Evolutionary conservation across 2,113 vertebrate species (phyloP), one percentile per base, ranked within the genome.

Genomic region (Ibidorhyncha struthersii): DNA sequence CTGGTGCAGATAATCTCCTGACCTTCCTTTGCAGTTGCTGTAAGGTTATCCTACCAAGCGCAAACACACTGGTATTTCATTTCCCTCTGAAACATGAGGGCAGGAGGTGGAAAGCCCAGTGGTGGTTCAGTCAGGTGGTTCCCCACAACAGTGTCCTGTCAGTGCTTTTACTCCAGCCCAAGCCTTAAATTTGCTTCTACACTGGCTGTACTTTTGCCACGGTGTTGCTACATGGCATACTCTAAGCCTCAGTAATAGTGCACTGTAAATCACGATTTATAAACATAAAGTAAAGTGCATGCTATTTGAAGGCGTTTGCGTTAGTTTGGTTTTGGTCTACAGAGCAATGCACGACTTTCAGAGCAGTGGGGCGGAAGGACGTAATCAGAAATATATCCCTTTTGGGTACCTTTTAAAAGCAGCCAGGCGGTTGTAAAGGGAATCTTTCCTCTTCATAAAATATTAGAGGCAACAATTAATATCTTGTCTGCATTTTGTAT

Each of bases 391-490:
- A 95, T 88, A 79, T 29, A 40, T 76, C 20, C 59, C 93, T 77
- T 97, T 90, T 47, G 69, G 67, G 67, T 82, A 40, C n/a, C 65
- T 79, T 87, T 87, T 79, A 61, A 86, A 56, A 83, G 69, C 55
- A 91, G 23, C 72, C 86, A 76, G 47, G 77, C 8, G 3, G 21
- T 59, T 91, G 50, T 91, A 95, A 96, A 95, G 50, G 73, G 74
- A 95, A 79, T 59, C 63, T 91, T 95, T 86, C 84, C 73, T 91
- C 49, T 92, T 87, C 86, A 65, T 93, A 92, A 95, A 96, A 77
- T 94, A 96, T 91, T 83, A 94, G 83, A 93, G 58, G 40, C 62
- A 88, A 74, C 94, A 87, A 91, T 93, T 94, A 94, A 47, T 89
- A 83, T 27, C 71, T 90, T 78, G 66, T 65, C 65, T 50, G 55